Base-by-base conservation (phyloP, 1,140 invertebrate species). In the Wiebesia pumilae region DNA sequence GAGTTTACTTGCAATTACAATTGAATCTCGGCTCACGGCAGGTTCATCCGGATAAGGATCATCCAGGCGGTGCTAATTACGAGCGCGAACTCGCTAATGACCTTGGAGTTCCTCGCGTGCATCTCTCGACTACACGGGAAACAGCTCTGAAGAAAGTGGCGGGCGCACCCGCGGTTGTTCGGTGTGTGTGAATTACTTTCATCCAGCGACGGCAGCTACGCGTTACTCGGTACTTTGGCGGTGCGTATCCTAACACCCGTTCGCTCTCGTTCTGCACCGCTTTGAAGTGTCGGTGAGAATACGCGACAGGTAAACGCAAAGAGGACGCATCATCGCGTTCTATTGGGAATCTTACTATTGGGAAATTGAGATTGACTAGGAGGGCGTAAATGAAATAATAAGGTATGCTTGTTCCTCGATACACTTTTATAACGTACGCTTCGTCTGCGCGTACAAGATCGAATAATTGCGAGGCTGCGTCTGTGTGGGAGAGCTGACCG, bases 81-180 rank as follows among this genome's bases (percentile, higher is more conserved):
- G 27, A 47, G 35, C 81, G 81, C 24, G 81, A 83, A 40, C 81
- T 62, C 54, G 69, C 62, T 77, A 83, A 83, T 62, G 82, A 83
- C 69, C 82, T 77, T 83, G 51, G 35, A n/a, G 77, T 77, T 58
- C 75, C n/a, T 21, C 12, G 38, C 7, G 38, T 38, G 30, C 33
- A 21, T 38, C 33, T 38, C 3, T 21, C 69, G 33, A 38, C 38
- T 24, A 38, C 6, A 10, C 3, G 14, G 71, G 21, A 19, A n/a
- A 43, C 0, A 12, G 21, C 71, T 33, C 2, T 10, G 40, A 75
- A 71, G 81, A 83, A 73, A 83, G 81, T 73, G 16, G 43, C 71
- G 40, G 10, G 38, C 35, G 38, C 24, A 43, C 71, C 19, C 7
- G 33, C 35, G 6, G 19, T 16, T 21, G 69, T 24, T 30, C 0